Evolutionary conservation across 1,140 invertebrate genomes (phyloP), one percentile per base, ranked within the genome.

Genomic region (Dreissena rostriformis): DNA sequence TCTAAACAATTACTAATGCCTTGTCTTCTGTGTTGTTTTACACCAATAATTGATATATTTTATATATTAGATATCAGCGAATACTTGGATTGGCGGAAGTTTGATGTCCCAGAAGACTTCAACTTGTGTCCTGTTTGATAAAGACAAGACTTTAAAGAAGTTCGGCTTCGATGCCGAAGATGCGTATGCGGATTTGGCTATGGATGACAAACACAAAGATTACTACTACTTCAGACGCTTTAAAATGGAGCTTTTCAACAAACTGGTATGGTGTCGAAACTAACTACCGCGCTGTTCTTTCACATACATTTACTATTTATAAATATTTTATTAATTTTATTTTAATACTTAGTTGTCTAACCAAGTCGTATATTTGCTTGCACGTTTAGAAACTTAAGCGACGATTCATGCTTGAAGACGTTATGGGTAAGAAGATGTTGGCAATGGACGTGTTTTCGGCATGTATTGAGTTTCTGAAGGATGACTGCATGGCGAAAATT

Each of bases 391-490:
- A 63, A 51, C 49, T 76, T 19, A 76, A 76, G 29, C 61, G 74
- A 24, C 57, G 63, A n/a, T 76, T 76, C 39, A 76, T 76, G 74
- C 29, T 76, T n/a, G 74, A 76, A 61, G 86, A 87, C 51, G 82
- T 71, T 24, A 78, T 79, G 67, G 79, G 84, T 28, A 81, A 82
- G n/a, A 73, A 39, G 29, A 80, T 87, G 71, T 55, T 74, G 0
- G 82, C 86, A n/a, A 84, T 84, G 65, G 82, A 84, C 22, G 86
- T 87, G 8, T 87, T 87, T 29, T 61, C 82, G 14, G 78, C 82
- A 12, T 72, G 72, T 14, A 84, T 87, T 17, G 55, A 68, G 26
- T 84, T 71, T 26, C 61, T 87, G 1, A 80, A 72, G 29, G 72
- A 87, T 17, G 82, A 84, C 26, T 61, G 81, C 22, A 66, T 78